A percentile compares a stretch with the other conserved stretches of the same genome.
These are phyloP conservation scores for Sebastolobus alascanus DNA, from an alignment of 2,797 vertebrate genomes.

Conservation along the genomic window DNA sequence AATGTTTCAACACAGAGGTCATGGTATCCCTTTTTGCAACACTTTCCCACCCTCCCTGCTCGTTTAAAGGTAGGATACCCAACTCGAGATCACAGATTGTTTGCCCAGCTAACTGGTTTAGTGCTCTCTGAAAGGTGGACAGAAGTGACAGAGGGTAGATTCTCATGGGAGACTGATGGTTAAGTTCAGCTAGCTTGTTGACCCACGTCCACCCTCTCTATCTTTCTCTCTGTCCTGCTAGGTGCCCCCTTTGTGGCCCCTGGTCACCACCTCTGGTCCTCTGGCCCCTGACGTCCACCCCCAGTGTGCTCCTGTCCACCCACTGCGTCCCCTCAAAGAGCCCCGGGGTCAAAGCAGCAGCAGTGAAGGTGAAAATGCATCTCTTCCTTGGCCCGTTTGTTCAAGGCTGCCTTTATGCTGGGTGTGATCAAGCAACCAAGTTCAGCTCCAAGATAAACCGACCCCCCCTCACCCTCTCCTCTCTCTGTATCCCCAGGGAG, in stretches of 20 bases:
- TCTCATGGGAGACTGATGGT: slow-evolving; percentile 83
- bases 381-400: slow-evolving; percentile 68
- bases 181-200: slow-evolving; percentile 81
- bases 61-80: slow-evolving; percentile 46
- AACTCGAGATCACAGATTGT: slow-evolving; percentile 47
- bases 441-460: slow-evolving; percentile 83
- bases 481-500: slow-evolving; percentile 61
- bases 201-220: slow-evolving; percentile 79
- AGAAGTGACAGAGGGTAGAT: slow-evolving; percentile 62
- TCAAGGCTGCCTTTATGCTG: slow-evolving; percentile 75
- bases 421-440: slow-evolving; percentile 82
- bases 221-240: slow-evolving; percentile 63
- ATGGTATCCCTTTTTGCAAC: slow-evolving; percentile 42
- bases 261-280: slow-evolving; percentile 74
- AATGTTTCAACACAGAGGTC: slow-evolving; percentile 62
- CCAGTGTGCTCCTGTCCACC: slow-evolving; percentile 79
- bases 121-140: slow-evolving; percentile 54
- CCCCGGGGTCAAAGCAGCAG: slow-evolving; percentile 73
- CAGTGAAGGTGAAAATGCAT: slow-evolving; percentile 75
- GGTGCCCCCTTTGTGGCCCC: slow-evolving; percentile 62
- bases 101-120: slow-evolving; percentile 74
- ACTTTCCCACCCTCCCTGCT: slow-evolving; percentile 60
- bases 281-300: slow-evolving; percentile 73
- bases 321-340: slow-evolving; percentile 69
- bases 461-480: slow-evolving; percentile 10